phyloP scores from a whole-genome alignment of 2,888 invertebrate genomes.

The Conops quadrifasciatus region DNA sequence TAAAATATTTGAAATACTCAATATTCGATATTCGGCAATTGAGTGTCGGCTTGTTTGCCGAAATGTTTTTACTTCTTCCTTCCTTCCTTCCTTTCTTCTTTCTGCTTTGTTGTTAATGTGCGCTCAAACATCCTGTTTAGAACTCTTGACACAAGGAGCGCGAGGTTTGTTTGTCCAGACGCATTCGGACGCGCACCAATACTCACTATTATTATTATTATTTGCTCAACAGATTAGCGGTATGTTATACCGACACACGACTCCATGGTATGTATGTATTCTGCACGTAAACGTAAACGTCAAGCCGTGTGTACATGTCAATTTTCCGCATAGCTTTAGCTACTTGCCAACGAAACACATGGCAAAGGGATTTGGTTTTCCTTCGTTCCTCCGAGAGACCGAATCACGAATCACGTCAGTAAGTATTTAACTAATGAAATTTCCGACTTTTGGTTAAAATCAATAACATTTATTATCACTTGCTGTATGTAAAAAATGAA shows the following conservation, averaged over 20 bases:
- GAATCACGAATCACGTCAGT: too few relatives aligned
- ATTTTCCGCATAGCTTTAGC: constrained; percentile 2
- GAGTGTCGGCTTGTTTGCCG: too few relatives aligned
- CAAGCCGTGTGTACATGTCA: background rate
- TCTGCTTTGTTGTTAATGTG: too few relatives aligned
- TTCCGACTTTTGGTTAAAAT: too few relatives aligned
- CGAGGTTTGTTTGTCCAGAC: constrained; percentile 1
- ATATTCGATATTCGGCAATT: too few relatives aligned
- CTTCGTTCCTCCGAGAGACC: background rate
- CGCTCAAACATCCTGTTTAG: background rate
- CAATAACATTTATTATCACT: too few relatives aligned
- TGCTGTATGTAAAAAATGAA: too few relatives aligned
- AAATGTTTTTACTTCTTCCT: too few relatives aligned
- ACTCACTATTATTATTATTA: constrained; percentile 5
- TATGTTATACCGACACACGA: constrained; percentile 50
- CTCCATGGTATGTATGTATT: constrained; percentile 47
- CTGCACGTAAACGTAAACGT: too few relatives aligned
- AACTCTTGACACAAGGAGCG: background rate
- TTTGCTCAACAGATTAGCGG: constrained; percentile 50
- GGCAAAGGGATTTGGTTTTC: constrained; percentile 31
- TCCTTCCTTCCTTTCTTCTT: too few relatives aligned
- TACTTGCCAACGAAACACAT: constrained; percentile 22
- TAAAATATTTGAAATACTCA: too few relatives aligned
- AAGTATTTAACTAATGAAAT: too few relatives aligned
- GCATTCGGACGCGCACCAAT: background rate